Evolutionary conservation across 2,113 vertebrate species (phyloP).

Genomic region (Passer domesticus): DNA sequence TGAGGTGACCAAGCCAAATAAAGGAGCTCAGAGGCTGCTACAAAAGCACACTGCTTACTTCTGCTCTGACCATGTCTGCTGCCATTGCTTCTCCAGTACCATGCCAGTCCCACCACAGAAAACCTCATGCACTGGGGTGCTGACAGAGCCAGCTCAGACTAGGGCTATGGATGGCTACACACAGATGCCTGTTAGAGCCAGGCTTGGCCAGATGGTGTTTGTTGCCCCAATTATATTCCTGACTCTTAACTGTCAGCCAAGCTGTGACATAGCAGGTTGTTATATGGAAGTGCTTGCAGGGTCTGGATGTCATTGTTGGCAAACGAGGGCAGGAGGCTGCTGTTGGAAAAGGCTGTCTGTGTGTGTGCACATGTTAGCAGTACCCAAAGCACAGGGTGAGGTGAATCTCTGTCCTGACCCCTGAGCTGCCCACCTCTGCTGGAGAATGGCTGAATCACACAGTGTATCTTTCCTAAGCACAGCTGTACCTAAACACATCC

Average conservation of each 20-base stretch:
- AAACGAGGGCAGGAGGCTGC: not conserved
- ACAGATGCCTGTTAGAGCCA: not conserved
- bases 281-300: not conserved
- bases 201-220: constrained; percentile 44
- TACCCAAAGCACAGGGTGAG: not conserved
- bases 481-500: not conserved
- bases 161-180: not conserved
- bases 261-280: constrained; percentile 7
- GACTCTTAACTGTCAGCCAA: constrained; percentile 31
- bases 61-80: not conserved
- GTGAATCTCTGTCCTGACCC: not conserved
- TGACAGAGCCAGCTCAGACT: not conserved
- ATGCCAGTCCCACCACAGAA: not conserved
- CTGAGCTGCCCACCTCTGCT: not conserved
- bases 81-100: not conserved
- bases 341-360: not conserved
- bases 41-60: not conserved
- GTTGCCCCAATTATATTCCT: constrained; percentile 14
- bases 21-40: not conserved
- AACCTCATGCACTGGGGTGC: not conserved
- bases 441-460: not conserved
- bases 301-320: not conserved
- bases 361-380: too few species aligned
- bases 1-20: not conserved
- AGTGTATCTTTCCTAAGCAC: fast-evolving